Percentiles rank a stretch among this genome's conserved stretches.
Evolutionary conservation across 2,113 vertebrate genomes (phyloP).

Genomic region (Platysteira castanea): DNA sequence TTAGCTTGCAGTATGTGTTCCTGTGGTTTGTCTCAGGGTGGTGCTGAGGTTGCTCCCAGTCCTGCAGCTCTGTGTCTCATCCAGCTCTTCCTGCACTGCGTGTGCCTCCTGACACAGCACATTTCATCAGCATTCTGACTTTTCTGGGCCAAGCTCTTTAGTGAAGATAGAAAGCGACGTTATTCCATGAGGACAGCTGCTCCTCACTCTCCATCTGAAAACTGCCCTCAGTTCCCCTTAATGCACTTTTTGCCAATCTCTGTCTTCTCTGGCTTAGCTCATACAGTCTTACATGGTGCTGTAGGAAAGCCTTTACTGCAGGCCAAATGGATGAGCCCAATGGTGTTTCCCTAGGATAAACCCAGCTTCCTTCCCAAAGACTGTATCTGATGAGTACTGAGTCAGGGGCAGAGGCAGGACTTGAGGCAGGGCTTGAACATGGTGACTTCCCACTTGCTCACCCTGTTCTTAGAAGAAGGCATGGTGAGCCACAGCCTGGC

Average conservation of each 20-base stretch:
- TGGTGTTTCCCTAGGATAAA: neutral
- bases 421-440: neutral
- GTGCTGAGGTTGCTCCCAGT: neutral
- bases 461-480: neutral
- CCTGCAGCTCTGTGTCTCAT: neutral
- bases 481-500: neutral
- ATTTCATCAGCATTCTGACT: neutral
- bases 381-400: neutral
- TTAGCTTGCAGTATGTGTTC: neutral
- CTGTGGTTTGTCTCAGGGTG: neutral
- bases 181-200: neutral
- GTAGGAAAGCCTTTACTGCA: neutral
- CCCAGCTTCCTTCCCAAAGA: neutral
- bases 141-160: neutral
- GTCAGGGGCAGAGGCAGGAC: neutral
- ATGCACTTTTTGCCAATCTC: neutral
- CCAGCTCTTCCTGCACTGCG: neutral
- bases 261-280: neutral
- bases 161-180: neutral
- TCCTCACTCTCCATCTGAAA: neutral
- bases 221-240: neutral
- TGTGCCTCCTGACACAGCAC: neutral
- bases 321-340: neutral
- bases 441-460: neutral
- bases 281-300: neutral